A percentile compares a stretch with the other conserved stretches of the same genome.
Evolutionary conservation across 1,140 invertebrate genomes (phyloP).

Genomic region (Drosophila equinoxialis): DNA sequence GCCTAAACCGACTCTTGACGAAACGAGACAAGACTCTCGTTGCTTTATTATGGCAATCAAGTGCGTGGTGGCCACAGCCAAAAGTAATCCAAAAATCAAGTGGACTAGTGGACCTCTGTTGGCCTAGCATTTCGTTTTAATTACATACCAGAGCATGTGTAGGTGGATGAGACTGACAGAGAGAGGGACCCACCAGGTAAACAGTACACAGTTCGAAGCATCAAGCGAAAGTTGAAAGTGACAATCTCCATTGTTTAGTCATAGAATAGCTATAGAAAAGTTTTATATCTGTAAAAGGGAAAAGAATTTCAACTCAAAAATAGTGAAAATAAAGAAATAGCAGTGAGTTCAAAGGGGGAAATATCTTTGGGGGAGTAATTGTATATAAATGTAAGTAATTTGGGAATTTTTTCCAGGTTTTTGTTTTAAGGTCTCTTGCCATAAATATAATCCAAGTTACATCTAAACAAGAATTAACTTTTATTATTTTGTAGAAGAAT

Average conservation of each 20-base stretch:
- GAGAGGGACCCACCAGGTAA: slow-evolving; percentile 43
- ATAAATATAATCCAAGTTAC: too few relatives aligned
- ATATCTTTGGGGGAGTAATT: too few relatives aligned
- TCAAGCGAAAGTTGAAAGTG: slow-evolving; percentile 76
- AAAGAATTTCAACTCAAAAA: not conserved
- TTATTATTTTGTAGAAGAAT: too few relatives aligned
- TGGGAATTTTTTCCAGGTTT: too few relatives aligned
- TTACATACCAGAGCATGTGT: slow-evolving; percentile 47
- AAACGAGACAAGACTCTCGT: slow-evolving; percentile 2
- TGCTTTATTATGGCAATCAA: slow-evolving; percentile 63
- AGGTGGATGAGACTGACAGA: slow-evolving; percentile 7
- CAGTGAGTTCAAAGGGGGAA: too few relatives aligned
- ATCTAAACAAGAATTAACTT: too few relatives aligned
- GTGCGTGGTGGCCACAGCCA: slow-evolving; percentile 33
- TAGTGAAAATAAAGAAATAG: not conserved
- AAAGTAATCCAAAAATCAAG: slow-evolving; percentile 33
- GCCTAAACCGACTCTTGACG: slow-evolving; percentile 57
- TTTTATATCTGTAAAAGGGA: not conserved
- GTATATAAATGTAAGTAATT: too few relatives aligned
- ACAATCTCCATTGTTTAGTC: slow-evolving; percentile 37
- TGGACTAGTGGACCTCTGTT: slow-evolving; percentile 23
- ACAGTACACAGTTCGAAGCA: slow-evolving; percentile 6
- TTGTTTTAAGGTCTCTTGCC: too few relatives aligned
- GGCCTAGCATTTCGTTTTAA: slow-evolving; percentile 46
- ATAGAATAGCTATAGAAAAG: not conserved